Percentiles rank a stretch among this genome's conserved stretches.
These are phyloP conservation scores for Tribolium madens DNA, from an alignment of 1,140 invertebrate species.

Conservation along the genomic window DNA sequence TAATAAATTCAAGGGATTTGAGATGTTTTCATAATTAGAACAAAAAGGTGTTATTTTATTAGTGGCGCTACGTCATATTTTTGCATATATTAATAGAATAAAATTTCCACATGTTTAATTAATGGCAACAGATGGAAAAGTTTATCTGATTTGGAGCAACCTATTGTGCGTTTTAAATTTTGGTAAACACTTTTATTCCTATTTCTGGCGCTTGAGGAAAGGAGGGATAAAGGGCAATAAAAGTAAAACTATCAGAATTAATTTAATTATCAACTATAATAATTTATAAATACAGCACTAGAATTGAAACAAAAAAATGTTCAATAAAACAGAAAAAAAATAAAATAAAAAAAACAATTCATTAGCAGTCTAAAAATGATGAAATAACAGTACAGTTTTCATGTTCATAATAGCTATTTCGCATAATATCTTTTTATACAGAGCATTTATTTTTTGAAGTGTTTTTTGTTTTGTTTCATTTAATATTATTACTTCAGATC, in stretches of 20 bases:
- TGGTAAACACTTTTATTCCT: not conserved
- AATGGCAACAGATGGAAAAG: not conserved
- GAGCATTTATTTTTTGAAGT: constrained; percentile 50
- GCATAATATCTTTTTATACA: constrained; percentile 52
- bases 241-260: constrained; percentile 42
- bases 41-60: no score
- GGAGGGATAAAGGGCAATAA: constrained; percentile 7
- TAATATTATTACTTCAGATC: constrained; percentile 54
- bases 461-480: constrained; percentile 48
- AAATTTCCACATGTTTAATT: not conserved
- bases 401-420: constrained; percentile 49
- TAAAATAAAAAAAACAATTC: constrained; percentile 55
- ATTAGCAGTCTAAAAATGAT: constrained; percentile 58
- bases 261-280: constrained; percentile 60
- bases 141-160: not conserved
- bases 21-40: no score
- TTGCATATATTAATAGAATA: not conserved
- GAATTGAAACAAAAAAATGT: constrained; percentile 55
- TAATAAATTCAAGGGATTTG: no score
- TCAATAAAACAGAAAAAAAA: constrained; percentile 52
- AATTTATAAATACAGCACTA: constrained; percentile 61
- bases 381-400: constrained; percentile 54
- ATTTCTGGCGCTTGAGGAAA: not conserved
- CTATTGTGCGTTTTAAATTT: not conserved
- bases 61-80: not conserved